Conservation (phyloP, 2,113 vertebrate genomes). For the Dinomys branickii region DNA sequence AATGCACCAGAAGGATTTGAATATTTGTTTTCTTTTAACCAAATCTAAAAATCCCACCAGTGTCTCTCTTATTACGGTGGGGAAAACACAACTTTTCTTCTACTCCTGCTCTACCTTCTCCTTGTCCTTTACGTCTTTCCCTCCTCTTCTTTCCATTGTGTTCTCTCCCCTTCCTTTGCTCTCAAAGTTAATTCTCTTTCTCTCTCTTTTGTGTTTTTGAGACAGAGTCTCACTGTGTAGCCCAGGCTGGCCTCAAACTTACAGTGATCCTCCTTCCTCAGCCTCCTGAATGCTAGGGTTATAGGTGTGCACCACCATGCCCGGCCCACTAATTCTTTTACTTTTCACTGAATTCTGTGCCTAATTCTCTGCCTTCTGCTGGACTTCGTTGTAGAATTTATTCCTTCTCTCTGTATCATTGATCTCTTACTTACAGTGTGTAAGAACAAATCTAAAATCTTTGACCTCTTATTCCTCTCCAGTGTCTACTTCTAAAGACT, state of each 20-base stretch:
- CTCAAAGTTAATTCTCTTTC: neutral
- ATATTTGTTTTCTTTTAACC: neutral
- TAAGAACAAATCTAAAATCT: neutral
- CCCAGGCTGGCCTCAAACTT: neutral
- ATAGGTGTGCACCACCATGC: neutral
- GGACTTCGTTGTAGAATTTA: neutral
- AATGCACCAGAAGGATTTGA: neutral
- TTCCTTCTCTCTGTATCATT: neutral
- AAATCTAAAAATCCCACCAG: neutral
- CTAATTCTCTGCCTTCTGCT: neutral
- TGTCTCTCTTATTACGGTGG: neutral
- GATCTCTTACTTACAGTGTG: neutral
- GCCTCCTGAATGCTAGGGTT: neutral
- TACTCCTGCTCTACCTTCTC: neutral
- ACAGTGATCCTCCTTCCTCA: neutral
- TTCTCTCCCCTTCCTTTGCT: neutral
- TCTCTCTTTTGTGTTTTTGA: neutral
- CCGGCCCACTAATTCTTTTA: neutral
- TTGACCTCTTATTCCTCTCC: neutral
- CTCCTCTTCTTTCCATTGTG: neutral
- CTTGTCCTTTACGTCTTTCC: neutral
- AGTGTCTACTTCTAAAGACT: neutral
- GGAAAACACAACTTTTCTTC: neutral
- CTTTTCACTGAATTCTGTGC: neutral
- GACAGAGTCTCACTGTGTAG: neutral